Evolutionary conservation across 2,797 vertebrate genomes (phyloP).

Genomic region (Ciconia nigra): DNA sequence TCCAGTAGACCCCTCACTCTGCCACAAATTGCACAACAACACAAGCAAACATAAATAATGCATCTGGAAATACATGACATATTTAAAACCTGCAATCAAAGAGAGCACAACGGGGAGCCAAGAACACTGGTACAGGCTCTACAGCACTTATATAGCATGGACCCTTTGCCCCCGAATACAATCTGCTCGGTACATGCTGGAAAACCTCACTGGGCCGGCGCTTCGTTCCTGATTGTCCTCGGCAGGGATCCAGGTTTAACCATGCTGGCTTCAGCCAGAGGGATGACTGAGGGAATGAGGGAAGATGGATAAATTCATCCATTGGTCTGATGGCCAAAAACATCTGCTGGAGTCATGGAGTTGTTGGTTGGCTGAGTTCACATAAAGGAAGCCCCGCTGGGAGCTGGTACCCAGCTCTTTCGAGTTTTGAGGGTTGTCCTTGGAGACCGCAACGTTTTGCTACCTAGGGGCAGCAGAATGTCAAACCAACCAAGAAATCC

Average conservation of each 20-base stretch:
- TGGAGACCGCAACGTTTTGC: neutral
- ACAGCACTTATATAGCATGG: neutral
- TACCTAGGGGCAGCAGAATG: constrained; percentile 51
- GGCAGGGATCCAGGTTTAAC: constrained; percentile 63
- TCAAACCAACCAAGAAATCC: neutral
- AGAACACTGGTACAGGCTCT: neutral
- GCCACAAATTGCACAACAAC: constrained; percentile 71
- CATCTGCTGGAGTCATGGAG: constrained; percentile 69
- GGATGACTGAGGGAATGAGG: constrained; percentile 28
- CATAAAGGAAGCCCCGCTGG: constrained; percentile 43
- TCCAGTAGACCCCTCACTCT: constrained; percentile 44
- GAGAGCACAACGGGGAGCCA: neutral
- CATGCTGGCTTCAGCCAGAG: constrained; percentile 35
- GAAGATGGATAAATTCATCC: constrained; percentile 62
- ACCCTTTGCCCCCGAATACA: constrained; percentile 45
- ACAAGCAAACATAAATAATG: constrained; percentile 55
- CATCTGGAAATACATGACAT: constrained; percentile 22
- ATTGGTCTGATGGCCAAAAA: constrained; percentile 61
- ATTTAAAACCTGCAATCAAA: constrained; percentile 47
- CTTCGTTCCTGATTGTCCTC: constrained; percentile 60
- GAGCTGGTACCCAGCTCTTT: constrained; percentile 23
- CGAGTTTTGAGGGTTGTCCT: constrained; percentile 51
- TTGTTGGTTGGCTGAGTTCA: constrained; percentile 68
- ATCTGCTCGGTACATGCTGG: constrained; percentile 26
- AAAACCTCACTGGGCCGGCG: constrained; percentile 49